Conservation (phyloP, 2,888 invertebrate genomes). For the Mongoloraphidia duomilia region DNA sequence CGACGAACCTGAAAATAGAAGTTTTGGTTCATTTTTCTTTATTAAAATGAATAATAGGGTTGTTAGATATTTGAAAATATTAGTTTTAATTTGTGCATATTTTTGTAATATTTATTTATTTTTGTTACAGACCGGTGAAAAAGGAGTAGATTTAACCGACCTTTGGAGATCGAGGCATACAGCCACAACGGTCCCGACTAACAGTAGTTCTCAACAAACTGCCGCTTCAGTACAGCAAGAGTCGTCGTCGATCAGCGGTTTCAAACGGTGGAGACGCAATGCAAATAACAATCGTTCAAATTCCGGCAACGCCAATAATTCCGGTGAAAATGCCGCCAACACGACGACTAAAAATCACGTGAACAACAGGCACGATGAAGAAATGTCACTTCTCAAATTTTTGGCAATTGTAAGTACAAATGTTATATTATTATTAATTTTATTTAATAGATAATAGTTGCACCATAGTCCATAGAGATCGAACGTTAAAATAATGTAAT, state of each 20-base stretch:
- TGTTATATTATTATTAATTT: not conserved
- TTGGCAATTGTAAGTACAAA: conserved; percentile 60
- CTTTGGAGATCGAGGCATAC: conserved; percentile 25
- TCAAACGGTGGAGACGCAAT: conserved; percentile 23
- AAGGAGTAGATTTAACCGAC: conserved; percentile 26
- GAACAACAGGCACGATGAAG: conserved; percentile 24
- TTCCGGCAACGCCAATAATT: conserved; percentile 15
- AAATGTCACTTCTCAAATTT: conserved; percentile 49
- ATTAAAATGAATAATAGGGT: too few species aligned
- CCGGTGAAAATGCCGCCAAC: conserved; percentile 8
- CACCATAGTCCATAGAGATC: too few species aligned
- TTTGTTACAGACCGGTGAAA: conserved; percentile 28
- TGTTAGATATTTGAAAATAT: too few species aligned
- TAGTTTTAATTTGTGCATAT: conserved; percentile 7
- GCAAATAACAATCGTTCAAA: conserved; percentile 14
- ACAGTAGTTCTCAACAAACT: not conserved
- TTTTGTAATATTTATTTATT: conserved; percentile 9
- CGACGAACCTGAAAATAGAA: too few species aligned
- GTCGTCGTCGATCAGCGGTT: conserved; percentile 18
- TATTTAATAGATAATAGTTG: not conserved
- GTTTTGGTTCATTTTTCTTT: too few species aligned
- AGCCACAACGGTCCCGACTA: not conserved
- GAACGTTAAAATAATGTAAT: too few species aligned
- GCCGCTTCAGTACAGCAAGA: not conserved
- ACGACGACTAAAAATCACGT: conserved; percentile 6